Evolutionary conservation across 2,797 vertebrate genomes (phyloP).

Genomic region (Gymnopithys bicolor): DNA sequence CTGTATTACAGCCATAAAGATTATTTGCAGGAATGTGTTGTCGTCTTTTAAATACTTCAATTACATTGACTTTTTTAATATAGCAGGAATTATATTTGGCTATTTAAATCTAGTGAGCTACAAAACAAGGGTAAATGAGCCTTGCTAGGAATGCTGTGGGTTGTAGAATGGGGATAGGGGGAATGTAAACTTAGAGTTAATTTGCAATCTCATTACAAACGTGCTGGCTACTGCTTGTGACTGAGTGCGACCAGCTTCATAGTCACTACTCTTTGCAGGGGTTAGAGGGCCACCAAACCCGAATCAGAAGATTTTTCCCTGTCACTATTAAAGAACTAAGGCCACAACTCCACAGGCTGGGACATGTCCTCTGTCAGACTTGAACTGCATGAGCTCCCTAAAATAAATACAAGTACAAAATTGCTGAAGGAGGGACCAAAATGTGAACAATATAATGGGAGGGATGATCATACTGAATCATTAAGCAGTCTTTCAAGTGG

Average conservation of each 20-base stretch:
- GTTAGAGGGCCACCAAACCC: background rate
- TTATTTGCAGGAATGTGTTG: background rate
- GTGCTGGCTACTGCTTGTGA: background rate
- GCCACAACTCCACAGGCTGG: background rate
- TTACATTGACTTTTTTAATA: background rate
- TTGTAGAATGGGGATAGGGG: background rate
- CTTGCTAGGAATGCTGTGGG: background rate
- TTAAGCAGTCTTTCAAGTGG: background rate
- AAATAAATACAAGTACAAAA: background rate
- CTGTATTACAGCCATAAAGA: background rate
- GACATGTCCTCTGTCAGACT: background rate
- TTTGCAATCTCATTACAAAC: background rate
- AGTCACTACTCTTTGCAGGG: background rate
- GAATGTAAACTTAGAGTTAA: rapidly evolving
- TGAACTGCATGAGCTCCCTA: background rate
- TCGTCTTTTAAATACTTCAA: background rate
- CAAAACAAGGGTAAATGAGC: background rate
- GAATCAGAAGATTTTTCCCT: background rate
- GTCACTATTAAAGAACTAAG: background rate
- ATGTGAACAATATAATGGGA: background rate
- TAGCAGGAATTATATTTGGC: background rate
- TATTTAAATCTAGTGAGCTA: background rate
- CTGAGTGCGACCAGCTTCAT: background rate
- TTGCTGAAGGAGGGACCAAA: background rate
- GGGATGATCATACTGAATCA: background rate